phyloP scores from a whole-genome alignment of 2,797 vertebrate genomes.

The Peromyscus attwateri region DNA sequence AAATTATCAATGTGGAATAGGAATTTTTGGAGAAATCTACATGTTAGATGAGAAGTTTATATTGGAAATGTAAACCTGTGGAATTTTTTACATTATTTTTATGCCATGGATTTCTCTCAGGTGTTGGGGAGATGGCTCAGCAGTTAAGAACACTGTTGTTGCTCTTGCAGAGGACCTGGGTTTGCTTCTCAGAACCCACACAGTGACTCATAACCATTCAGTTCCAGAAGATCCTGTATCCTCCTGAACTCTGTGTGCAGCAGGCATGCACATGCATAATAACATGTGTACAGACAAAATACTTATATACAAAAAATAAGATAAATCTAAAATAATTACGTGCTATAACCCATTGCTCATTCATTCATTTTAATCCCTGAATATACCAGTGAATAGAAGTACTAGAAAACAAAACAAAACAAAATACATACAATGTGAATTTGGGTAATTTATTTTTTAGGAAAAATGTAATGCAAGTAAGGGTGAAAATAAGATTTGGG shows the following conservation, averaged over 20 bases:
- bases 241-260: neutral
- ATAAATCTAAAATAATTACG: neutral
- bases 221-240: too few species aligned
- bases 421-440: neutral
- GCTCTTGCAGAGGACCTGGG: neutral
- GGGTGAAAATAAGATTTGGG: neutral
- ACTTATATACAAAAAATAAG: neutral
- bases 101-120: neutral
- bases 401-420: neutral
- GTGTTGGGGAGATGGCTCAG: neutral
- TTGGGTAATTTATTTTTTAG: neutral
- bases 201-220: neutral
- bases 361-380: slow-evolving; percentile 8
- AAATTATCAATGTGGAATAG: neutral
- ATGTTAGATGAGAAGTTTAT: neutral
- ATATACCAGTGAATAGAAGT: neutral
- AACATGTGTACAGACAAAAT: neutral
- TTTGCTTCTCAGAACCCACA: neutral
- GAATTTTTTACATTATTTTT: neutral
- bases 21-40: neutral
- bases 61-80: neutral
- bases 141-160: neutral
- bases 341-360: neutral
- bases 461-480: neutral
- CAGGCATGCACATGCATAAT: too few species aligned